Evolutionary conservation across 1,140 invertebrate species (phyloP).

Genomic region (Rhopalosiphum padi): DNA sequence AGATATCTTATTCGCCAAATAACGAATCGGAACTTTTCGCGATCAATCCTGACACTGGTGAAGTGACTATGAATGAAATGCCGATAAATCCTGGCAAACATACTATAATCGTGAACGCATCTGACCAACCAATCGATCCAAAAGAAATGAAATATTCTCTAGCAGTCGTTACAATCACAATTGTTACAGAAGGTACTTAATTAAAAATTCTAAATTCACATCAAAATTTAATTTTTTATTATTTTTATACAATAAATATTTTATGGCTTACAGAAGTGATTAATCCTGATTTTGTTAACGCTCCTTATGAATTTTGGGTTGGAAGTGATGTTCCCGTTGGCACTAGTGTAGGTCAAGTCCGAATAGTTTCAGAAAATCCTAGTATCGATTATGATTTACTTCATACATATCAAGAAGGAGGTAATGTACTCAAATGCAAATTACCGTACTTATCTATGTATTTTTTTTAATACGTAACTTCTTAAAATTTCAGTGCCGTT

Average conservation of each 20-base stretch:
- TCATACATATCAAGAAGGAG: constrained; percentile 82
- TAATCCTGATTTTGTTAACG: constrained; percentile 73
- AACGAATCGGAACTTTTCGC: constrained; percentile 71
- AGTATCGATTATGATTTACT: constrained; percentile 79
- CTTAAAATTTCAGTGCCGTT: constrained; percentile 75
- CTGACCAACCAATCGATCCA: constrained; percentile 81
- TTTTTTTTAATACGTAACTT: background rate
- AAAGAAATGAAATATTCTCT: constrained; percentile 80
- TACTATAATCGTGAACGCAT: constrained; percentile 81
- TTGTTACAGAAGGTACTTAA: constrained; percentile 65
- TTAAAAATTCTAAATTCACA: background rate
- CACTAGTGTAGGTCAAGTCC: constrained; percentile 85
- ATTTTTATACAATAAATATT: background rate
- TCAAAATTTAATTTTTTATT: background rate
- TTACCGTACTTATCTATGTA: background rate
- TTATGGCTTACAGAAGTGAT: background rate
- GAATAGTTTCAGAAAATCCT: constrained; percentile 69
- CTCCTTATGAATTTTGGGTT: constrained; percentile 90
- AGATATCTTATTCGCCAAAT: constrained; percentile 75
- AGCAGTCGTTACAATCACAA: constrained; percentile 81
- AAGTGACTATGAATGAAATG: constrained; percentile 74
- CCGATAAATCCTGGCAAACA: constrained; percentile 73
- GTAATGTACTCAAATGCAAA: constrained; percentile 63
- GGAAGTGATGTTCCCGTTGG: constrained; percentile 81
- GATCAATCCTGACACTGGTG: constrained; percentile 75